Evolutionary conservation across 37 sponge, comb jelly and placozoan species (phyloP), one percentile per base, ranked within the genome.

Genomic region (Ianthella basta): DNA sequence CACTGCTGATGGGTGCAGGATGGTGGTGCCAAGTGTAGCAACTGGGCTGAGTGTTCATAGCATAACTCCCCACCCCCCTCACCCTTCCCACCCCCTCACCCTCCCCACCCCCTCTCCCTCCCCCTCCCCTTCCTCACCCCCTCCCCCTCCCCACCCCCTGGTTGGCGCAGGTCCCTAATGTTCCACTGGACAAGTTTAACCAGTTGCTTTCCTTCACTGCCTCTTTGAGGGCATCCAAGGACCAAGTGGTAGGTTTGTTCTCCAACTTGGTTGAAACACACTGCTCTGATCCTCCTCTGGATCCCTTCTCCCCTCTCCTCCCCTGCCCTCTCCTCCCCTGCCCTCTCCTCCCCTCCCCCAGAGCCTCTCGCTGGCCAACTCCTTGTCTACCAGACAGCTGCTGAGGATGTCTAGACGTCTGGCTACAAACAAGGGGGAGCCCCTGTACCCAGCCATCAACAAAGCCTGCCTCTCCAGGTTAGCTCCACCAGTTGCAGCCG

Each of bases 361-460:
- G 91, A 59, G 87, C 50, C 91, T 82, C 33, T 91, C 92, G 21
- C 82, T 94, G 29, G 63, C 92, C 15, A 39, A 85, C 0, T 91
- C 92, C 25, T 74, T 94, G 32, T 94, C 95, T 19, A 94, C 95
- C 18, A 59, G 95, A 57, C 95, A 94, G 89, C 82, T 94, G 55
- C 72, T 94, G 53, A 77, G 95, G 32, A 86, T 94, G 18, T 81
- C 89, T 16, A 86, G 50, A 64, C 56, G 92, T 23, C 20, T 91
- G 82, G 84, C 82, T 50, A 40, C 44, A 15, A 38, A 86, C 55
- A 63, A 55, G 21, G 70, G 83, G 15, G 80, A 81, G 70, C 35
- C 33, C 38, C 89, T 94, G 44, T 61, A 64, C 60, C 60, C 59
- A 34, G 67, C 84, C 36, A 77, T 94, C 59, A 86, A 78, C 60